Conservation (phyloP, 2,113 vertebrate species). For the Tyto alba region DNA sequence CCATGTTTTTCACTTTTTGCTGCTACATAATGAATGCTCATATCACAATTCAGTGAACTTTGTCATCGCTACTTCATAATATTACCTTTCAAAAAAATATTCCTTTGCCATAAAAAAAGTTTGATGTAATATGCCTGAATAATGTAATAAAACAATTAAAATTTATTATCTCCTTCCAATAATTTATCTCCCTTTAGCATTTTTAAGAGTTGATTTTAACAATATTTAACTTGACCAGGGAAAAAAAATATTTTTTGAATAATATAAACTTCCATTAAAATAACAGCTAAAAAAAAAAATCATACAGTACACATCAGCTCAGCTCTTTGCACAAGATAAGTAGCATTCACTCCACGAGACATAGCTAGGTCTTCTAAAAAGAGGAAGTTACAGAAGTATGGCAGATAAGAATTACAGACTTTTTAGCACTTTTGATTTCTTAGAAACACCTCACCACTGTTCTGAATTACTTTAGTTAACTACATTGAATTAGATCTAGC, state of each 20-base stretch:
- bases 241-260: neutral
- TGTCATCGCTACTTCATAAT: neutral
- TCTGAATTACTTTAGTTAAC: neutral
- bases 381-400: neutral
- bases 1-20: neutral
- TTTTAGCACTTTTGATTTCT: neutral
- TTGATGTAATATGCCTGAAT: neutral
- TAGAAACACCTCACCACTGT: neutral
- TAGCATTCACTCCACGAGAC: neutral
- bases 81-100: neutral
- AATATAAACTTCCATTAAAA: neutral
- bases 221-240: neutral
- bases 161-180: neutral
- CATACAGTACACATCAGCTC: neutral
- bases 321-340: neutral
- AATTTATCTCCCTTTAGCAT: neutral
- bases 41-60: neutral
- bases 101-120: neutral
- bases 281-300: neutral
- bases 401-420: neutral
- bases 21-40: neutral
- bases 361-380: neutral
- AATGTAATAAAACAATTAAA: neutral
- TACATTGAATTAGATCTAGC: neutral
- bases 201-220: neutral